Conservation (phyloP, 1,140 invertebrate genomes). For the Rhyzopertha dominica region DNA sequence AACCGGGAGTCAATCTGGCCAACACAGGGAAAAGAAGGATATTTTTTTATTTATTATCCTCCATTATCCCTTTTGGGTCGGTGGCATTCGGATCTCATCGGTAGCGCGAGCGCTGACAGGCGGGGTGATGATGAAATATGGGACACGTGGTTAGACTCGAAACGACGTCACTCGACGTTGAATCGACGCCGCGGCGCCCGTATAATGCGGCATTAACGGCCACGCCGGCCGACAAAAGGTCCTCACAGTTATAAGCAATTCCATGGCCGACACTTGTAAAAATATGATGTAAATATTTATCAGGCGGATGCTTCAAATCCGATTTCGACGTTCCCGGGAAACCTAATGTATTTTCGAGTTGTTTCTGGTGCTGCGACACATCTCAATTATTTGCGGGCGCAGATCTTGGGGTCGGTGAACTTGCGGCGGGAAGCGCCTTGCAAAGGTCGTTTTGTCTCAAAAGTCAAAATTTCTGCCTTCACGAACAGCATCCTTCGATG, state of each 20-base stretch:
- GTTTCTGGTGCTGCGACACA: no score
- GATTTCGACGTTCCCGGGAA: no score
- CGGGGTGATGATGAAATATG: constrained; percentile 59
- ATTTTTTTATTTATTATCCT: constrained; percentile 46
- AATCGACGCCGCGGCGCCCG: constrained; percentile 41
- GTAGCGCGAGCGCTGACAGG: constrained; percentile 31
- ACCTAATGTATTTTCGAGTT: no score
- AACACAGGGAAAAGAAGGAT: constrained; percentile 42
- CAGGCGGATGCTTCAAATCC: no score
- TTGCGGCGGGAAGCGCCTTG: no score
- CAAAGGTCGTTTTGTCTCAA: no score
- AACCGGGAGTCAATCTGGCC: constrained; percentile 45
- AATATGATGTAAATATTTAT: constrained; percentile 23
- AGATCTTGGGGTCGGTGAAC: no score
- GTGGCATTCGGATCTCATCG: constrained; percentile 25
- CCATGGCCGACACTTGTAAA: constrained; percentile 16
- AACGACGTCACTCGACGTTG: constrained; percentile 53
- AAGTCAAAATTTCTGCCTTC: no score
- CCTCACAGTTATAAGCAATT: constrained; percentile 16
- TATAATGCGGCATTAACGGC: constrained; percentile 32
- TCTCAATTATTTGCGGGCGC: no score
- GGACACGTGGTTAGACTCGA: constrained; percentile 62
- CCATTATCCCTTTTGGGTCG: constrained; percentile 41
- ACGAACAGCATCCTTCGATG: no score
- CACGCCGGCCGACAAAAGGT: constrained; percentile 19